Evolutionary conservation across 2,888 invertebrate genomes (phyloP).

Genomic region (Ganaspis brasiliensis): DNA sequence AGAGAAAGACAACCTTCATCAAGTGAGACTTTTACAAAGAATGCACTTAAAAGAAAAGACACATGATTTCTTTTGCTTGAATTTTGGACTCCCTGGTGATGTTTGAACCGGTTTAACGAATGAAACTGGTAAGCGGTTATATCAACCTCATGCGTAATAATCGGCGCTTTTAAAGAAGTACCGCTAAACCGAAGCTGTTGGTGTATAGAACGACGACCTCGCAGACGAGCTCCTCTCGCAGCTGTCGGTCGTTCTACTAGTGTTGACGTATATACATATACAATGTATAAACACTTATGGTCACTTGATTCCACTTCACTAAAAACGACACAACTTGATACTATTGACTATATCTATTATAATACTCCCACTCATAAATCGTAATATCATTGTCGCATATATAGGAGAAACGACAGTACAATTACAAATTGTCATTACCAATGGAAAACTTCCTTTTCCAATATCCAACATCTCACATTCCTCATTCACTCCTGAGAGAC

Average conservation of each 20-base stretch:
- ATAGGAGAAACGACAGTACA: too few species aligned
- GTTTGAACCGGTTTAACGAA: constrained; percentile 16
- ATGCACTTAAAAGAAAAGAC: not conserved
- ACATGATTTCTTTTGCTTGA: not conserved
- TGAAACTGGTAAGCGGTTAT: constrained; percentile 27
- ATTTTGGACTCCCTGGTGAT: not conserved
- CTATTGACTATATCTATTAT: constrained; percentile 15
- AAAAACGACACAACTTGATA: constrained; percentile 35
- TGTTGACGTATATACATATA: constrained; percentile 42
- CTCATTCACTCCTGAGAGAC: too few species aligned
- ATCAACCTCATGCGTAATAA: constrained; percentile 42
- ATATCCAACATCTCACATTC: too few species aligned
- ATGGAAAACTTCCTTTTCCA: too few species aligned
- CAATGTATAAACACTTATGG: too few species aligned
- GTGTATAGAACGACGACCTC: constrained; percentile 53
- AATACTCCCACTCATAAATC: not conserved
- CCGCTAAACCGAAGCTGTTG: constrained; percentile 52
- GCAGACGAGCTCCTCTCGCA: constrained; percentile 46
- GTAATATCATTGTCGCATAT: too few species aligned
- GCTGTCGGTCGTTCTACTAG: constrained; percentile 52
- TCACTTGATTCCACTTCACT: constrained; percentile 45
- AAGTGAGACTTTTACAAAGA: too few species aligned
- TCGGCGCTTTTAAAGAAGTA: constrained; percentile 49
- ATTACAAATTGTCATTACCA: too few species aligned
- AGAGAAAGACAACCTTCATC: too few species aligned